Evolutionary conservation across 2,113 vertebrate genomes (phyloP), one percentile per base, ranked within the genome.

Genomic region (Otocyon megalotis): DNA sequence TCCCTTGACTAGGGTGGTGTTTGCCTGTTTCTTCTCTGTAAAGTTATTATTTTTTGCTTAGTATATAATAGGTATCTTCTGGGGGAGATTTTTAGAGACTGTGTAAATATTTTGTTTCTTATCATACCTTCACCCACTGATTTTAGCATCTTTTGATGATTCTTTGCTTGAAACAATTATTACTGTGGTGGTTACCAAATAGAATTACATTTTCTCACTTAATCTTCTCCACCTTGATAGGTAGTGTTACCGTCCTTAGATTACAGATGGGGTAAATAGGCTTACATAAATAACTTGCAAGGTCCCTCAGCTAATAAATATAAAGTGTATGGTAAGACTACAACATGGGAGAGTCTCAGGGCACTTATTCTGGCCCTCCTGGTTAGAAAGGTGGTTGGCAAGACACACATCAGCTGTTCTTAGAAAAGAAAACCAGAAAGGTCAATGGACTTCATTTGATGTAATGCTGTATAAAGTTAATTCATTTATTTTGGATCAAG

Each of bases 261-360:
- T 90, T 90, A 82, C 81, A 89, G 96, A 2, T 62, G 53, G 56
- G 24, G 35, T 43, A 32, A 35, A 81, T 81, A n/a, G 69, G 50
- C 17, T 74, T 76, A 32, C 32, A 43, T 35, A 80, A 53, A 8
- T 17, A 35, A 71, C 86, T n/a, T 35, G 60, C 71, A 28, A 11
- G 54, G 43, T 8, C 80, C 26, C 22, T 35, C 7, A 86, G 35
- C 9, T 87, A 65, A 74, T 14, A 24, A n/a, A 65, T 69, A 3
- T 30, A 14, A 50, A 35, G 9, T 0, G 0, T n/a, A 2, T 0
- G n/a, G 62, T 9, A 30, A 20, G 48, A 9, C 17, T 30, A 10
- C 28, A 60, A 1, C 13, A 1, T 3, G 62, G 20, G 32, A 4
- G 15, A 58, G 43, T 35, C 22, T 14, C 71, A 9, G 67, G 67